A percentile compares a stretch with the other conserved stretches of the same genome.
Evolutionary conservation across 1,140 invertebrate genomes (phyloP).

Genomic region (Drosophila nigromelanica): DNA sequence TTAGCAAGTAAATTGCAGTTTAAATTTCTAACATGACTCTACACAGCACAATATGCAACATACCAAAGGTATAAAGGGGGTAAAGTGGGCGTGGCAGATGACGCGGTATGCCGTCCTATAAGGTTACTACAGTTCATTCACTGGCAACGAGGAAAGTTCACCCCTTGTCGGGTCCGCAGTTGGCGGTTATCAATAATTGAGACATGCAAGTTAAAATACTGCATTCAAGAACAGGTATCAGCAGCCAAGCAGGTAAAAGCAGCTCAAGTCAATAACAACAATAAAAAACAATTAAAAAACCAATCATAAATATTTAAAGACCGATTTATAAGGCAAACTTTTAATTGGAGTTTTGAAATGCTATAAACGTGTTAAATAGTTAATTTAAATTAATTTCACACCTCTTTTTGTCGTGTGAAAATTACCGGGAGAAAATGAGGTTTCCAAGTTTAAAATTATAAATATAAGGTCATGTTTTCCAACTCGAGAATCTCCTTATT

Average conservation of each 20-base stretch:
- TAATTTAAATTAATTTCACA: slow-evolving; percentile 21
- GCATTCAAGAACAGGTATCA: slow-evolving; percentile 32
- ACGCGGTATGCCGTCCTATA: slow-evolving; percentile 7
- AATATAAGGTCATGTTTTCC: too few relatives aligned
- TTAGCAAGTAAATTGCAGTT: slow-evolving; percentile 65
- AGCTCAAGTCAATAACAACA: slow-evolving; percentile 1
- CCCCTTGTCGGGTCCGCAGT: not conserved
- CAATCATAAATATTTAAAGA: slow-evolving; percentile 59
- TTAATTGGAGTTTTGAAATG: slow-evolving; percentile 43
- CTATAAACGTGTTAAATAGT: slow-evolving; percentile 27
- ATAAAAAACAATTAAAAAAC: not conserved
- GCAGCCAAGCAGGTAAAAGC: not conserved
- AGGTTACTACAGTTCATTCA: slow-evolving; percentile 73
- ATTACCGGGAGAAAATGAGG: too few relatives aligned
- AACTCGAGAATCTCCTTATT: too few relatives aligned
- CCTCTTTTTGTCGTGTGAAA: not conserved
- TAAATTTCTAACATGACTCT: slow-evolving; percentile 21
- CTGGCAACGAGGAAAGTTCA: slow-evolving; percentile 23
- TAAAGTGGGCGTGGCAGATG: slow-evolving; percentile 39
- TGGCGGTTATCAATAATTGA: slow-evolving; percentile 38
- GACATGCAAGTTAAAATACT: slow-evolving; percentile 21
- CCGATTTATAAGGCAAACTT: slow-evolving; percentile 39
- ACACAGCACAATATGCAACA: slow-evolving; percentile 16
- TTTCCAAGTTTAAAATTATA: too few relatives aligned
- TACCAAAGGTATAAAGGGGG: not conserved